Conservation (phyloP, 1,140 invertebrate species). For the Drosophila ficusphila region DNA sequence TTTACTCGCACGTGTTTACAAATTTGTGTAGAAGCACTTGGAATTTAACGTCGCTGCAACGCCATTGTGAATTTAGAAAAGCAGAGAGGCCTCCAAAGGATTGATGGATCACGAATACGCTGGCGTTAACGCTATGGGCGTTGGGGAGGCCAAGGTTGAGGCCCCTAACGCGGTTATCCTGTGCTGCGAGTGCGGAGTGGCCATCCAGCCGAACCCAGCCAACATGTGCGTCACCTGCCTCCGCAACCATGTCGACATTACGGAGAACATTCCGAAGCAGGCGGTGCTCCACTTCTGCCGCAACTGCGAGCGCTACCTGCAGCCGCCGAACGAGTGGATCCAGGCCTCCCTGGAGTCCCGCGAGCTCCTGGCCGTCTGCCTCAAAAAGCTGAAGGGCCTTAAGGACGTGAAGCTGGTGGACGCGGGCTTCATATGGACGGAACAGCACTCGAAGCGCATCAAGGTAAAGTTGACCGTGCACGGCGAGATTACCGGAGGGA, state of each 20-base stretch:
- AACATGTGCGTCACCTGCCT: conserved; percentile 99
- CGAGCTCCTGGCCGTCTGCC: conserved; percentile 95
- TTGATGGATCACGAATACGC: conserved; percentile 56
- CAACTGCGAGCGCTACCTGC: conserved; percentile 97
- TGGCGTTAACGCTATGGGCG: conserved; percentile 44
- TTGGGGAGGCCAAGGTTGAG: conserved; percentile 6
- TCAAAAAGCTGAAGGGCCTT: conserved; percentile 97
- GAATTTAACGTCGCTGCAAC: conserved; percentile 14
- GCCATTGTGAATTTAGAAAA: conserved; percentile 22
- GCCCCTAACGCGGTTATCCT: conserved; percentile 54
- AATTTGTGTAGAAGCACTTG: conserved; percentile 12
- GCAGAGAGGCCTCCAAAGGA: not conserved
- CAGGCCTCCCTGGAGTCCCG: conserved; percentile 95
- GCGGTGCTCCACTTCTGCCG: conserved; percentile 94
- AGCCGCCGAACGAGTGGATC: conserved; percentile 97
- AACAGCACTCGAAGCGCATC: conserved; percentile 98
- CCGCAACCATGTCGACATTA: conserved; percentile 95
- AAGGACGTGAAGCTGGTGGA: conserved; percentile 96
- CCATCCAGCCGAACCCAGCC: conserved; percentile 96
- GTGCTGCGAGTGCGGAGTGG: conserved; percentile 92
- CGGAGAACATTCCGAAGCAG: conserved; percentile 98
- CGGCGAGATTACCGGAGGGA: conserved; percentile 94
- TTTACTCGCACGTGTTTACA: conserved; percentile 56
- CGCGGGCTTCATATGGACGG: conserved; percentile 99
- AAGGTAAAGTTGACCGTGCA: conserved; percentile 99